Evolutionary conservation across 2,888 invertebrate genomes (phyloP).

Genomic region (Melinopterus prodromus): DNA sequence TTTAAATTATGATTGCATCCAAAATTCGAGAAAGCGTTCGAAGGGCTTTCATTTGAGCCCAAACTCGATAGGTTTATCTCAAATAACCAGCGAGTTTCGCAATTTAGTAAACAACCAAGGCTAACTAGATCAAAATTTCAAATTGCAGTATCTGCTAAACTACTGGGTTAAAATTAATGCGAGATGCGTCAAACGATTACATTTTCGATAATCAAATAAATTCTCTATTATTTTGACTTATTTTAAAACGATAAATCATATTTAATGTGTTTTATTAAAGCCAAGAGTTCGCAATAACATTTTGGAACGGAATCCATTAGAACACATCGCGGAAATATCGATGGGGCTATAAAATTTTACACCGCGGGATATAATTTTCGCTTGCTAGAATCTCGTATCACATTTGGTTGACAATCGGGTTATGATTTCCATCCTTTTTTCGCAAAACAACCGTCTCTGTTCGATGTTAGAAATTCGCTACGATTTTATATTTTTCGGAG

Average conservation of each 20-base stretch:
- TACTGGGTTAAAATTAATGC: background rate
- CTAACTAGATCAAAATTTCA: background rate
- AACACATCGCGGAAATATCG: constrained; percentile 9
- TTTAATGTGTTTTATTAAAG: too few species aligned
- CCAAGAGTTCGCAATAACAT: background rate
- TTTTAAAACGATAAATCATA: too few species aligned
- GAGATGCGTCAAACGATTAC: background rate
- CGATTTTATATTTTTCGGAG: background rate
- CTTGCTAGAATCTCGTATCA: constrained; percentile 13
- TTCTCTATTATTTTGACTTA: too few species aligned
- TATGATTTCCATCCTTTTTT: constrained; percentile 11
- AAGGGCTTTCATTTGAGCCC: background rate
- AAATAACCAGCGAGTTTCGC: background rate
- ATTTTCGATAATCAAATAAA: background rate
- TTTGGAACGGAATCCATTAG: background rate
- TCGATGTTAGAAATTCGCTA: background rate
- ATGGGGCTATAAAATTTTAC: constrained; percentile 22
- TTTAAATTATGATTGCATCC: background rate
- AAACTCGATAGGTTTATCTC: background rate
- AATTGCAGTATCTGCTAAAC: background rate
- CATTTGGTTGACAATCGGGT: constrained; percentile 15
- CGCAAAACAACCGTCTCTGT: background rate
- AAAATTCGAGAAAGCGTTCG: background rate
- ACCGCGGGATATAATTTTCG: constrained; percentile 6
- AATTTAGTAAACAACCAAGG: background rate